Conservation (phyloP, 2,888 invertebrate genomes). For the Timandra comae region DNA sequence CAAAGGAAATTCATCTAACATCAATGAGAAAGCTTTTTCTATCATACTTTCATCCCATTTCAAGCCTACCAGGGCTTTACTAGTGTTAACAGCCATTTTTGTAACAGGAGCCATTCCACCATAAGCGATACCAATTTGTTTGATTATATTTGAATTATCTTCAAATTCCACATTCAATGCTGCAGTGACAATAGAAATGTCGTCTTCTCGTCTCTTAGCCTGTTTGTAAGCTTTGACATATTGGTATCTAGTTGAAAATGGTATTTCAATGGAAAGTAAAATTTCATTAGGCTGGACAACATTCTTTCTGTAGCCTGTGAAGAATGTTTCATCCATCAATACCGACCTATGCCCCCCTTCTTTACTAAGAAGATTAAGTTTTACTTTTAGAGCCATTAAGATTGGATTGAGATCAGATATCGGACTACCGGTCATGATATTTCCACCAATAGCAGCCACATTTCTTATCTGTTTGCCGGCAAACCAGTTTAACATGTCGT, state of each 20-base stretch:
- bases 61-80: constrained; percentile 74
- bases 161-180: constrained; percentile 82
- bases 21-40: constrained; percentile 78
- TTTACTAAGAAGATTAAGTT: constrained; percentile 80
- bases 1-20: constrained; percentile 88
- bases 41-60: constrained; percentile 82
- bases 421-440: constrained; percentile 97
- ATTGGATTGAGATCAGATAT: constrained; percentile 97
- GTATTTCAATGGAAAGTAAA: constrained; percentile 83
- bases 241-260: constrained; percentile 81
- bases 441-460: constrained; percentile 95
- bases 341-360: constrained; percentile 75
- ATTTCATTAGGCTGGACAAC: constrained; percentile 83
- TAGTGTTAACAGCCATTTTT: constrained; percentile 84
- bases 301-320: constrained; percentile 87
- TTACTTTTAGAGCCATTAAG: constrained; percentile 88
- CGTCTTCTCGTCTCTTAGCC: constrained; percentile 90
- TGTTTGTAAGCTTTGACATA: constrained; percentile 89
- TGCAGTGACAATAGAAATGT: constrained; percentile 92
- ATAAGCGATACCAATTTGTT: constrained; percentile 83
- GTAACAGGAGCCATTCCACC: constrained; percentile 97
- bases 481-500: constrained; percentile 94
- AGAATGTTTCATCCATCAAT: constrained; percentile 85
- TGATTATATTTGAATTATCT: constrained; percentile 67
- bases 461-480: constrained; percentile 97